Base-by-base conservation (phyloP, 2,888 invertebrate genomes). In the Tuberolachnus salignus region DNA sequence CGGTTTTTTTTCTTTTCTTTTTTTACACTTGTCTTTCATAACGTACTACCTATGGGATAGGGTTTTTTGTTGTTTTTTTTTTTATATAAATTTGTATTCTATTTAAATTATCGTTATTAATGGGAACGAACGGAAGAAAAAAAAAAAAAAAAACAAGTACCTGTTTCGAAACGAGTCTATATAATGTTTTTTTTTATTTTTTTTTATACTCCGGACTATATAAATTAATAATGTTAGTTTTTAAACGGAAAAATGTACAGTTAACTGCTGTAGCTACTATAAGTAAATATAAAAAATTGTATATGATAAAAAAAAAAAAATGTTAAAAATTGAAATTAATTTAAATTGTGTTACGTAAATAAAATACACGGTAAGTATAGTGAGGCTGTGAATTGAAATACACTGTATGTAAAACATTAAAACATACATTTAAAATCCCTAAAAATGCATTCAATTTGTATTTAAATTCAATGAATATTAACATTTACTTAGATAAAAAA, bases 211-310 rank as follows among this genome's bases (percentile, higher is more conserved):
- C 34, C 67, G n/a, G 42, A 0, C 11, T 13, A 4, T 23, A 23
- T 55, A 1, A 44, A 23, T 70, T 57, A 23, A 44, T 57, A 44
- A 57, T 46, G 44, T 46, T 23, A 57, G 23, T 44, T 57, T 16
- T 57, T 57, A 64, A 64, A 64, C 44, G 57, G 55, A 70, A 49
- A 23, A 55, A 57, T 55, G 21, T 70, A 70, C 69, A 55, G 70
- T 70, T 70, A 57, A 19, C 19, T 10, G 26, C 51, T 34, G 19
- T 34, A 14, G 19, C 51, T 8, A 14, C 16, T 49, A 14, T 6
- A 23, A 9, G 23, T 21, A 10, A 67, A 16, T 26, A 66, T 49
- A 13, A 44, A 44, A 46, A 66, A 46, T 23, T n/a, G n/a, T n/a
- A n/a, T n/a, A n/a, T n/a, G n/a, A n/a, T n/a, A n/a, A n/a, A n/a